A percentile compares a stretch with the other conserved stretches of the same genome.
These are phyloP conservation scores for Microtus ochrogaster DNA, from an alignment of 2,113 vertebrate species.

Conservation along the genomic window DNA sequence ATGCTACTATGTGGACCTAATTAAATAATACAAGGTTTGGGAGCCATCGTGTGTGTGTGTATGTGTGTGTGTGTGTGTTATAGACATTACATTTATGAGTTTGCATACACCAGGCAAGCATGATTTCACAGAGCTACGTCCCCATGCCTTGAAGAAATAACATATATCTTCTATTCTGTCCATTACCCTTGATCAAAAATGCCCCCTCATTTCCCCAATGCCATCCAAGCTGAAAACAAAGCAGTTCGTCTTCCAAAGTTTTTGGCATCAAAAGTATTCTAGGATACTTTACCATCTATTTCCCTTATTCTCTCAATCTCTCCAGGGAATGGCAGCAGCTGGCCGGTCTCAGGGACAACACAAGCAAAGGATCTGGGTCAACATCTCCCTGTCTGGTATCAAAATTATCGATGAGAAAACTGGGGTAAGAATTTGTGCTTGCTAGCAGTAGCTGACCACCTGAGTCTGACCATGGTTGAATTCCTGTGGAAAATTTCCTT, in stretches of 20 bases:
- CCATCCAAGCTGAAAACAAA: conserved; percentile 3
- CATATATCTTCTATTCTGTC: neutral
- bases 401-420: conserved; percentile 97
- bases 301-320: conserved; percentile 30
- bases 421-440: conserved; percentile 90
- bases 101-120: neutral
- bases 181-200: neutral
- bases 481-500: neutral
- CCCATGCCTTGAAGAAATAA: neutral
- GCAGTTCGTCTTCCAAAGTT: neutral
- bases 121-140: neutral
- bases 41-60: neutral
- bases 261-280: neutral
- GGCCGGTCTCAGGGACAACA: conserved; percentile 98
- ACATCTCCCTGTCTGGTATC: conserved; percentile 96
- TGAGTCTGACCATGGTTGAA: neutral
- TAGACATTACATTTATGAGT: neutral
- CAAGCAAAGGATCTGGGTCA: conserved; percentile 97
- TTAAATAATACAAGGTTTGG: neutral
- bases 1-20: neutral
- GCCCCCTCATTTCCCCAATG: neutral
- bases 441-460: neutral
- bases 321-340: conserved; percentile 95
- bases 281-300: conserved; percentile 11
- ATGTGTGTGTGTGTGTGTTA: neutral